These are phyloP conservation scores for Drosophila lutescens DNA, from an alignment of 2,888 invertebrate species.

Conservation along the genomic window DNA sequence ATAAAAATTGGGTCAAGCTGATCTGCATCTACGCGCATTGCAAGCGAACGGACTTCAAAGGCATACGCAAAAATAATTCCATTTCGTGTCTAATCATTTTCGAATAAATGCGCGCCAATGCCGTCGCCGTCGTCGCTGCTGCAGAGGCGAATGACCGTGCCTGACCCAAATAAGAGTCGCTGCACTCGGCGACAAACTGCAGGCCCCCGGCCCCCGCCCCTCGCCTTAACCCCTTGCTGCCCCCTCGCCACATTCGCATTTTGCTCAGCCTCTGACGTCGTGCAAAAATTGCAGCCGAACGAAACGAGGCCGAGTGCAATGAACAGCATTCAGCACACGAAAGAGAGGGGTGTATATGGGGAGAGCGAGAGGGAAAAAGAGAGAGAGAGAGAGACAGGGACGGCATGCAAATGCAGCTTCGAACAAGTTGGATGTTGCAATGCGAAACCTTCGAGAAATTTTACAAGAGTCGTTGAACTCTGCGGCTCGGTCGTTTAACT, in stretches of 20 bases:
- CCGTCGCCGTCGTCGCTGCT: conserved; percentile 46
- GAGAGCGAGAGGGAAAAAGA: background rate
- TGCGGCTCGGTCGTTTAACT: conserved; percentile 57
- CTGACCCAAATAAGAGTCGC: conserved; percentile 89
- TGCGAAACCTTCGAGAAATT: conserved; percentile 84
- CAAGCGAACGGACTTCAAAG: conserved; percentile 18
- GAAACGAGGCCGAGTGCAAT: conserved; percentile 82
- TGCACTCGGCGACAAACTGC: conserved; percentile 84
- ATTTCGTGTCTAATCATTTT: conserved; percentile 70
- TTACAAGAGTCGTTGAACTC: conserved; percentile 83
- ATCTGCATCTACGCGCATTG: conserved; percentile 19
- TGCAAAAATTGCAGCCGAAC: conserved; percentile 62
- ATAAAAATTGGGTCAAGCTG: conserved; percentile 34
- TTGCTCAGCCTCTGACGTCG: conserved; percentile 49
- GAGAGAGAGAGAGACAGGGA: conserved; percentile 14
- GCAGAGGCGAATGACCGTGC: conserved; percentile 86
- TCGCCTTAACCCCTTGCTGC: conserved; percentile 14
- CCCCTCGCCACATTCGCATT: conserved; percentile 8
- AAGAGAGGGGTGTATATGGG: background rate
- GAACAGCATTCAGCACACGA: conserved; percentile 82
- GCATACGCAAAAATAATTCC: conserved; percentile 34
- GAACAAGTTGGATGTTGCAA: conserved; percentile 74
- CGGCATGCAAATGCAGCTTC: conserved; percentile 68
- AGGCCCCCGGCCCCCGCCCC: conserved; percentile 28
- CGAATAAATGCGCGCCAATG: conserved; percentile 78